A percentile compares a stretch with the other conserved stretches of the same genome.
Conservation (phyloP, 92 coral and sea anemone genomes). For the Virgularia gustaviana region DNA sequence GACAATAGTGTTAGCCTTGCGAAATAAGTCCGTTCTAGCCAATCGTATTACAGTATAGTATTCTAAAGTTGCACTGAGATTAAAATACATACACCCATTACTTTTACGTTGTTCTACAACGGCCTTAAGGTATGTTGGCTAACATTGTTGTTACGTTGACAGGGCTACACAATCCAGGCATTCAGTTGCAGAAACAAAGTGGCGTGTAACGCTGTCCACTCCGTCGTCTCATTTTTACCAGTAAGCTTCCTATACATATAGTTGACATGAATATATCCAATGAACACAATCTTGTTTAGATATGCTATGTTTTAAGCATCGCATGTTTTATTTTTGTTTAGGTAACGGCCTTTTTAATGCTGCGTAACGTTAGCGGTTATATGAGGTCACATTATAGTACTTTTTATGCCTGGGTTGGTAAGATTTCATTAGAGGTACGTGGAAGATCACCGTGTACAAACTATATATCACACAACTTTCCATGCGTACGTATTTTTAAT, state of each 20-base stretch:
- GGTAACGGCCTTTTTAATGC: constrained; percentile 80
- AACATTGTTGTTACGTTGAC: background rate
- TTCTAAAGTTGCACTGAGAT: too few species aligned
- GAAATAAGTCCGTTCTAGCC: too few species aligned
- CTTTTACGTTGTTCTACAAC: too few species aligned
- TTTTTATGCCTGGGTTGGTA: constrained; percentile 88
- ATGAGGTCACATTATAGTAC: constrained; percentile 74
- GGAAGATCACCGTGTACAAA: too few species aligned
- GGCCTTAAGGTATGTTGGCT: too few species aligned
- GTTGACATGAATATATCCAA: background rate
- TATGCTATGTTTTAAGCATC: background rate
- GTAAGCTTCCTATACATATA: constrained; percentile 53
- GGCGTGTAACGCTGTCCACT: constrained; percentile 81
- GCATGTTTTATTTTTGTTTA: constrained; percentile 21
- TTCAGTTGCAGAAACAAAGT: constrained; percentile 71
- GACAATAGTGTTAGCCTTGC: too few species aligned
- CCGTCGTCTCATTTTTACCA: constrained; percentile 82
- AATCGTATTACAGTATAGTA: too few species aligned
- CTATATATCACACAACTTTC: too few species aligned
- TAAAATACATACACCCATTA: too few species aligned
- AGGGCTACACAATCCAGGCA: constrained; percentile 85
- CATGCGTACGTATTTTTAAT: too few species aligned
- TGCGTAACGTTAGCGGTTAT: constrained; percentile 75
- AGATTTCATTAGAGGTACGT: constrained; percentile 83
- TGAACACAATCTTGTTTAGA: background rate